These are phyloP conservation scores for Iphiclides podalirius DNA, from an alignment of 2,888 invertebrate genomes.

Conservation along the genomic window DNA sequence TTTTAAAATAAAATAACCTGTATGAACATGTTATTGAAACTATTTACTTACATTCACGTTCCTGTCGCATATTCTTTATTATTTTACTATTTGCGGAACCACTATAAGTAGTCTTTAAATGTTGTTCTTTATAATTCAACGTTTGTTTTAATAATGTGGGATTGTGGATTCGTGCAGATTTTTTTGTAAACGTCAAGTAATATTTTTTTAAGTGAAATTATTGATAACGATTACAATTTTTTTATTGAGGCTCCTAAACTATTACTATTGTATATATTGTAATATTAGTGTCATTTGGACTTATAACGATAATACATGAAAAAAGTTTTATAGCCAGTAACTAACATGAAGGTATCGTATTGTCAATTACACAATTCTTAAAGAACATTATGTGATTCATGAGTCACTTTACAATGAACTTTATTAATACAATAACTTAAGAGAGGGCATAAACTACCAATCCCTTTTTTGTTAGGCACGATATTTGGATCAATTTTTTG, in stretches of 20 bases:
- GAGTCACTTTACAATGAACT: too few relatives aligned
- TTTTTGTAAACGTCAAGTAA: too few relatives aligned
- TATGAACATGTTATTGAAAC: neutral
- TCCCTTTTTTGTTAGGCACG: neutral
- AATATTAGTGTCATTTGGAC: too few relatives aligned
- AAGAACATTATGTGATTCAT: too few relatives aligned
- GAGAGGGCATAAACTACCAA: neutral
- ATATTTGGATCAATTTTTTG: neutral
- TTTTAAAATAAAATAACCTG: constrained; percentile 4
- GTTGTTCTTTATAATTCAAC: neutral
- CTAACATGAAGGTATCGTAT: too few relatives aligned
- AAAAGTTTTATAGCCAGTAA: too few relatives aligned
- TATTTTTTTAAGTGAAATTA: too few relatives aligned
- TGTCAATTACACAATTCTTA: too few relatives aligned
- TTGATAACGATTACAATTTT: too few relatives aligned
- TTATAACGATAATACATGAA: too few relatives aligned
- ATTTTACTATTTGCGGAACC: neutral
- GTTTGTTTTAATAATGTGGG: neutral
- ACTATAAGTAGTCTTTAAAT: neutral
- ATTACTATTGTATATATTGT: neutral
- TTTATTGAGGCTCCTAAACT: neutral
- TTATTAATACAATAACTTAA: neutral
- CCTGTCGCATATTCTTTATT: neutral
- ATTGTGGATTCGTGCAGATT: neutral
- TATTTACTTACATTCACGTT: too few relatives aligned